A percentile compares a stretch with the other conserved stretches of the same genome.
These are phyloP conservation scores for Meriones psammophilus DNA, from an alignment of 2,797 vertebrate genomes.

Conservation along the genomic window DNA sequence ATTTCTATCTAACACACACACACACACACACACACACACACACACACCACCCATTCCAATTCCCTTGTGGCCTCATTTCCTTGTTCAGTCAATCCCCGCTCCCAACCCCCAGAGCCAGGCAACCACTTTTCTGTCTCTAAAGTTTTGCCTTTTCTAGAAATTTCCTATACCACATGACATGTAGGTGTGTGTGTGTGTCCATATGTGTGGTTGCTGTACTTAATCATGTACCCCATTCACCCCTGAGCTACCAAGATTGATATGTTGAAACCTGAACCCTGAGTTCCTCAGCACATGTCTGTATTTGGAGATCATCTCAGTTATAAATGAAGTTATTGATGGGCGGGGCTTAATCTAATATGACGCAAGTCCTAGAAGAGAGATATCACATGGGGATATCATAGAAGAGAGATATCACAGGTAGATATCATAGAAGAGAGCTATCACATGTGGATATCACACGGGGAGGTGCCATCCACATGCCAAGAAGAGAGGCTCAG, in stretches of 20 bases:
- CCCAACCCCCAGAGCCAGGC: not conserved
- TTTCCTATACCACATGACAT: not conserved
- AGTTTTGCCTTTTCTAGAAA: conserved; percentile 53
- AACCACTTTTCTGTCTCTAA: conserved; percentile 33
- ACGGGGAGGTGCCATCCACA: not conserved
- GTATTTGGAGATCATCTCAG: not conserved
- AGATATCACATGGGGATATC: not conserved
- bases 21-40: not conserved
- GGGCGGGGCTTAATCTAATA: not conserved
- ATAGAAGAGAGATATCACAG: no score
- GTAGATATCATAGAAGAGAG: no score
- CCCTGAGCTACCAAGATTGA: not conserved
- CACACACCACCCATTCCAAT: not conserved
- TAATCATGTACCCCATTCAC: not conserved
- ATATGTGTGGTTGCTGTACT: not conserved
- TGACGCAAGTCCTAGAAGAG: not conserved
- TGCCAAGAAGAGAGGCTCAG: not conserved
- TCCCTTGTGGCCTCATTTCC: not conserved
- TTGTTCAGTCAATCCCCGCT: not conserved
- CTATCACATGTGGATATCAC: no score
- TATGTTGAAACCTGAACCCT: conserved; percentile 7
- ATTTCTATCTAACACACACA: not conserved
- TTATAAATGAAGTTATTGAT: not conserved
- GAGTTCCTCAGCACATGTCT: not conserved
- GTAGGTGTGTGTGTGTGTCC: not conserved